Evolutionary conservation across 2,113 vertebrate genomes (phyloP).

Genomic region (Gymnobelideus leadbeateri): DNA sequence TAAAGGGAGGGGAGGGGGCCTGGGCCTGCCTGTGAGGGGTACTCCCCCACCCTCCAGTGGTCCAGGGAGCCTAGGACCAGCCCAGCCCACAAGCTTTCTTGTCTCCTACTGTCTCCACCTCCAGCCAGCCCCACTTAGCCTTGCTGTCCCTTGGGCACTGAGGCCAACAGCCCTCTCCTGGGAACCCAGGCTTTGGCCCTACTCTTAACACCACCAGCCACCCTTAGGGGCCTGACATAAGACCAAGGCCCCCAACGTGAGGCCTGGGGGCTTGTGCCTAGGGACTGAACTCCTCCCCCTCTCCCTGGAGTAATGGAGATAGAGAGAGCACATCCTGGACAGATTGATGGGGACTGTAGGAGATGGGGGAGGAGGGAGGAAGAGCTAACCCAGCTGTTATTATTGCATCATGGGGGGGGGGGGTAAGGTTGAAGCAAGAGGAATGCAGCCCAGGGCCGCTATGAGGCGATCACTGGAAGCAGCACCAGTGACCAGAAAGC

Average conservation of each 20-base stretch:
- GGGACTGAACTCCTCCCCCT: neutral
- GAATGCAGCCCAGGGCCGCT: neutral
- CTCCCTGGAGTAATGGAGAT: neutral
- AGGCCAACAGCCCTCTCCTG: neutral
- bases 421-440: neutral
- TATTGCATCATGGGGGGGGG: neutral
- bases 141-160: neutral
- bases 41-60: neutral
- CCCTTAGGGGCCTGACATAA: neutral
- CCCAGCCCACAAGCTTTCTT: neutral
- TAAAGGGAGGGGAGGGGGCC: neutral
- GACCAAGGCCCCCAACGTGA: neutral
- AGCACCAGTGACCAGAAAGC: neutral
- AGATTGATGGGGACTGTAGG: neutral
- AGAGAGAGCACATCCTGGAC: neutral
- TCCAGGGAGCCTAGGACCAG: neutral
- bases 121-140: neutral
- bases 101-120: neutral
- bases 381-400: neutral
- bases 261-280: neutral
- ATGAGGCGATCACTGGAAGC: neutral
- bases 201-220: neutral
- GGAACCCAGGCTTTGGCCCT: neutral
- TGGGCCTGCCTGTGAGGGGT: neutral
- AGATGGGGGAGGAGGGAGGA: neutral